Percentiles rank a stretch among this genome's conserved stretches.
Evolutionary conservation across 1,140 invertebrate species (phyloP).

Genomic region (Hylaeus anthracinus): DNA sequence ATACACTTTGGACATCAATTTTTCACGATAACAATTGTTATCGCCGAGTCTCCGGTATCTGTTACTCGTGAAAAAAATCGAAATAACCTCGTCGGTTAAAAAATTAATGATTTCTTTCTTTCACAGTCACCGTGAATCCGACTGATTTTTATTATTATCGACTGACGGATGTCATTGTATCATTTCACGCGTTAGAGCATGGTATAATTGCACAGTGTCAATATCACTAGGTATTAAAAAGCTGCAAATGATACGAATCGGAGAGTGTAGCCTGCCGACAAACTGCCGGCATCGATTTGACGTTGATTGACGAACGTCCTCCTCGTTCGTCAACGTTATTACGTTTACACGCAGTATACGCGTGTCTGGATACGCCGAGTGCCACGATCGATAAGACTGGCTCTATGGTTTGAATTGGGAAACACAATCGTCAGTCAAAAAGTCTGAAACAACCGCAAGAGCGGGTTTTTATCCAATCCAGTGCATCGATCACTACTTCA

Average conservation of each 20-base stretch:
- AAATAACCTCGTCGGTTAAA: too few relatives aligned
- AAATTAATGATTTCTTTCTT: too few relatives aligned
- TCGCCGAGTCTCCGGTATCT: too few relatives aligned
- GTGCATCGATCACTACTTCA: not conserved
- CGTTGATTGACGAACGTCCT: slow-evolving; percentile 49
- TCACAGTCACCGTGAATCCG: not conserved
- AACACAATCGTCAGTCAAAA: slow-evolving; percentile 13
- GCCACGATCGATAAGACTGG: slow-evolving; percentile 33
- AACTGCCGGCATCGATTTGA: slow-evolving; percentile 50
- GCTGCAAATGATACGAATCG: slow-evolving; percentile 14
- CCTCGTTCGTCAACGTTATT: slow-evolving; percentile 48
- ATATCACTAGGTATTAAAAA: slow-evolving; percentile 33
- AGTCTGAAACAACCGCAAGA: not conserved
- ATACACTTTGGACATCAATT: too few relatives aligned
- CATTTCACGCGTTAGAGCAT: not conserved
- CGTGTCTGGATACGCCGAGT: slow-evolving; percentile 13
- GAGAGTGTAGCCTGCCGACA: slow-evolving; percentile 34
- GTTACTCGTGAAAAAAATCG: too few relatives aligned
- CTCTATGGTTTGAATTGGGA: slow-evolving; percentile 3
- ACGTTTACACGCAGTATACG: slow-evolving; percentile 47
- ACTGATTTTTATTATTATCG: not conserved
- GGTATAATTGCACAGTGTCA: not conserved
- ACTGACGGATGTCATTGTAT: not conserved
- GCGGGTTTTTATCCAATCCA: not conserved
- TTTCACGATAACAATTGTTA: too few relatives aligned